Conservation (phyloP, 2,113 vertebrate genomes). For the Eulemur macaco region DNA sequence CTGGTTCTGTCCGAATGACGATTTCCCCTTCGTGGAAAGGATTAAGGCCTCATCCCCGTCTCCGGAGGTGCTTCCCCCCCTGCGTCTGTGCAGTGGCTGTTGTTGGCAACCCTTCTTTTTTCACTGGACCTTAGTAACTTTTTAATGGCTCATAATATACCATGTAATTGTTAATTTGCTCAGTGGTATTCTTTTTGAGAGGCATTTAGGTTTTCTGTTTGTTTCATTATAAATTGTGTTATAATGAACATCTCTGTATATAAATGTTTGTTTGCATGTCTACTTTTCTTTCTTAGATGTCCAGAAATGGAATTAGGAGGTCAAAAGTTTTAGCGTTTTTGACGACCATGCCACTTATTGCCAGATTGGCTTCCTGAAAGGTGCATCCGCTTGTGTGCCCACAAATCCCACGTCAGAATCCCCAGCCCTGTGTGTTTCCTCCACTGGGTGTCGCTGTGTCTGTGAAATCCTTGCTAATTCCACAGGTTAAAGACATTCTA, state of each 20-base stretch:
- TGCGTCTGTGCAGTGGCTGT: rapidly evolving
- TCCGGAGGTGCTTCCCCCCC: not conserved
- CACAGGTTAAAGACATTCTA: too few relatives aligned
- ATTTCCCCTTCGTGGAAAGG: not conserved
- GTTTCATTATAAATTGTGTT: not conserved
- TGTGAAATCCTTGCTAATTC: not conserved
- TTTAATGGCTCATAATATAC: not conserved
- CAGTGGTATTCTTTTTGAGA: not conserved
- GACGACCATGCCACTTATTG: rapidly evolving
- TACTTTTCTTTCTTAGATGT: not conserved
- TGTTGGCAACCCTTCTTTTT: not conserved
- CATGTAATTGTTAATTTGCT: not conserved
- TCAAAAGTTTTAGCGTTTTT: not conserved
- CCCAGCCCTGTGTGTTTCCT: rapidly evolving
- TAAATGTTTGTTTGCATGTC: not conserved
- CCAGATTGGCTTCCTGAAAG: not conserved
- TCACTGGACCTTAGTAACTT: not conserved
- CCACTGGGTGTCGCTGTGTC: not conserved
- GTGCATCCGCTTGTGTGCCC: rapidly evolving
- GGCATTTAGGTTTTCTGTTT: not conserved
- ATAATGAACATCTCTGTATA: not conserved
- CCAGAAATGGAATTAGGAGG: not conserved
- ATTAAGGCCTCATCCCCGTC: too few relatives aligned
- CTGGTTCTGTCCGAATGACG: rapidly evolving
- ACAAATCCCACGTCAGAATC: rapidly evolving